A percentile compares a stretch with the other conserved stretches of the same genome.
These are phyloP conservation scores for Papilio polyxenes DNA, from an alignment of 1,140 invertebrate genomes.

Conservation along the genomic window DNA sequence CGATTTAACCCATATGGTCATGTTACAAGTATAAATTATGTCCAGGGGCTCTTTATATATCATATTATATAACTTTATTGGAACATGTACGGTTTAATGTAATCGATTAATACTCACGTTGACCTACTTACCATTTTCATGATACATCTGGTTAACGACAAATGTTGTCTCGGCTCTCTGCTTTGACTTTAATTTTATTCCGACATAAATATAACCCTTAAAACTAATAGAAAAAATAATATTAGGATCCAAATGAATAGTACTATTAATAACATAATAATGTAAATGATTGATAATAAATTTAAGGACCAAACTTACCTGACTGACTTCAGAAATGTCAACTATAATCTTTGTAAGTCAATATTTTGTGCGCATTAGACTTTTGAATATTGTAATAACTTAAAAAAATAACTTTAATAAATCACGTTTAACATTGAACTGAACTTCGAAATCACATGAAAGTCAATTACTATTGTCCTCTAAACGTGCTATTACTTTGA, in stretches of 20 bases:
- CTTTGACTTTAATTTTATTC: background rate
- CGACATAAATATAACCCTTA: background rate
- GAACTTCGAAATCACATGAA: constrained; percentile 14
- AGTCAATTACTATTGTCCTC: background rate
- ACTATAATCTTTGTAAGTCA: too few species aligned
- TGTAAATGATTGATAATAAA: background rate
- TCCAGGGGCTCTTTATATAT: constrained; percentile 3
- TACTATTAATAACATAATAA: background rate
- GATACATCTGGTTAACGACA: constrained; percentile 12
- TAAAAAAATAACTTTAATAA: background rate
- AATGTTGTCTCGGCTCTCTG: background rate
- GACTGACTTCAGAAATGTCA: too few species aligned
- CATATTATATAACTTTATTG: constrained; percentile 15
- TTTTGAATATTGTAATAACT: too few species aligned
- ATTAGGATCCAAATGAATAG: background rate
- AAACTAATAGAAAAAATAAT: background rate
- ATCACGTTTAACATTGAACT: constrained; percentile 11
- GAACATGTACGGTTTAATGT: constrained; percentile 22
- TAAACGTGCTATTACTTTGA: constrained; percentile 11
- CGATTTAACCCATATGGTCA: constrained; percentile 1
- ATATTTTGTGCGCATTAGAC: background rate
- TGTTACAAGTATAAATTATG: constrained; percentile 20
- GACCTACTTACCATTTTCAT: constrained; percentile 6
- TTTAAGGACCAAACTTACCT: too few species aligned
- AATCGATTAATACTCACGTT: constrained; percentile 22